Percentiles rank a stretch among this genome's conserved stretches.
Conservation (phyloP, 2,888 invertebrate genomes). For the Volucella zonaria region DNA sequence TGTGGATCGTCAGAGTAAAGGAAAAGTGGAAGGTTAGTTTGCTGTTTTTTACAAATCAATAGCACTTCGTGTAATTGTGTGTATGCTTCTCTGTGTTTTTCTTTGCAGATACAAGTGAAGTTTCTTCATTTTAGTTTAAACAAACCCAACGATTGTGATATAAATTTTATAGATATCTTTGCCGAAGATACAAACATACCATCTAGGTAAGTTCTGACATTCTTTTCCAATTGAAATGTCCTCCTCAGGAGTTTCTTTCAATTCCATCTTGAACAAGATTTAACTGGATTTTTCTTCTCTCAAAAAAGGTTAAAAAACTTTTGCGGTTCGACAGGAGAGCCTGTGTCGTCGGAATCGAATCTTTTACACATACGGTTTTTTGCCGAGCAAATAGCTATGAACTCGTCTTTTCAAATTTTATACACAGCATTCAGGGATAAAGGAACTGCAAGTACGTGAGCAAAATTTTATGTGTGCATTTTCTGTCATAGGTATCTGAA, state of each 20-base stretch:
- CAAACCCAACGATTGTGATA: constrained; percentile 90
- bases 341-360: constrained; percentile 87
- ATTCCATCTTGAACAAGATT: not conserved
- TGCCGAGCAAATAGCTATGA: constrained; percentile 85
- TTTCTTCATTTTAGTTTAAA: constrained; percentile 87
- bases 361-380: constrained; percentile 90
- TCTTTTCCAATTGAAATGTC: not conserved
- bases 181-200: constrained; percentile 86
- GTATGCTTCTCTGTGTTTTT: not conserved
- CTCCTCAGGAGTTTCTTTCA: constrained; percentile 1
- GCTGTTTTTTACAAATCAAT: not conserved
- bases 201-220: constrained; percentile 81
- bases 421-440: constrained; percentile 90
- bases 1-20: constrained; percentile 88
- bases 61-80: constrained; percentile 8
- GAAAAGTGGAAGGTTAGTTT: constrained; percentile 86
- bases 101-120: constrained; percentile 86
- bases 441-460: constrained; percentile 82
- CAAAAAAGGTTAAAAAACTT: constrained; percentile 86
- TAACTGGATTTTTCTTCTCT: not conserved
- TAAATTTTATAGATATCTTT: constrained; percentile 90
- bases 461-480: constrained; percentile 6
- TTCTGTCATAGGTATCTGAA: not conserved
- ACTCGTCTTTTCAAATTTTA: constrained; percentile 87
- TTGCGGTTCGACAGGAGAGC: constrained; percentile 93